Percentiles rank a stretch among this genome's conserved stretches.
phyloP scores from a whole-genome alignment of 2,113 vertebrate species.

The Heterochromis multidens region DNA sequence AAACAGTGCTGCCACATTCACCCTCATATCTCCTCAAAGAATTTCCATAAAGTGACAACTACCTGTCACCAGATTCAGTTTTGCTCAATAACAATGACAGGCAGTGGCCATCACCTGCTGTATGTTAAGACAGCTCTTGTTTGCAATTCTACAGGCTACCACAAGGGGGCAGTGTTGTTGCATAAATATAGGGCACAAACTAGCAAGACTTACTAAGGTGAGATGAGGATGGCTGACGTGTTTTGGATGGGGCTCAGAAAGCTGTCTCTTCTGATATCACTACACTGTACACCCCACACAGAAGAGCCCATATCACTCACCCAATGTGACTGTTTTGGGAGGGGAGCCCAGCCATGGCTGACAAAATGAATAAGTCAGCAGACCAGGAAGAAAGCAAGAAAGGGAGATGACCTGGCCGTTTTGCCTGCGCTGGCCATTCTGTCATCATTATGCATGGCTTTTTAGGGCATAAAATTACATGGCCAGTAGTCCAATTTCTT shows the following conservation, averaged over 20 bases:
- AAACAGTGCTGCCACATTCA: background rate
- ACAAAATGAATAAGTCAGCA: constrained; percentile 68
- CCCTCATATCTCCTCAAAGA: background rate
- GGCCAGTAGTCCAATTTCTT: background rate
- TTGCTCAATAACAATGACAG: background rate
- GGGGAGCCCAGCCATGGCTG: constrained; percentile 29
- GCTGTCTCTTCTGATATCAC: constrained; percentile 63
- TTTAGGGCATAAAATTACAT: constrained; percentile 18
- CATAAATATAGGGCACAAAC: background rate
- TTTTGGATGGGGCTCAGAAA: constrained; percentile 52
- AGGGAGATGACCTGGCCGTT: constrained; percentile 48
- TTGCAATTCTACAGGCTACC: constrained; percentile 12
- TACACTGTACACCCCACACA: constrained; percentile 29
- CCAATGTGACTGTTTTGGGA: background rate
- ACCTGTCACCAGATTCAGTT: background rate
- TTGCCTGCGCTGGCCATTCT: constrained; percentile 34
- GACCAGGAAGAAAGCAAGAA: constrained; percentile 13
- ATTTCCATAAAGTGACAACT: background rate
- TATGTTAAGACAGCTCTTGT: background rate
- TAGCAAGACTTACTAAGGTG: constrained; percentile 27
- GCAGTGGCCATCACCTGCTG: background rate
- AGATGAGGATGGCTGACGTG: constrained; percentile 44
- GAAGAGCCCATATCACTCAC: constrained; percentile 50
- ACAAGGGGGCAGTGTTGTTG: constrained; percentile 63
- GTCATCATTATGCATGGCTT: constrained; percentile 43